Evolutionary conservation across 1,140 invertebrate genomes (phyloP).

Genomic region (Maniola jurtina): DNA sequence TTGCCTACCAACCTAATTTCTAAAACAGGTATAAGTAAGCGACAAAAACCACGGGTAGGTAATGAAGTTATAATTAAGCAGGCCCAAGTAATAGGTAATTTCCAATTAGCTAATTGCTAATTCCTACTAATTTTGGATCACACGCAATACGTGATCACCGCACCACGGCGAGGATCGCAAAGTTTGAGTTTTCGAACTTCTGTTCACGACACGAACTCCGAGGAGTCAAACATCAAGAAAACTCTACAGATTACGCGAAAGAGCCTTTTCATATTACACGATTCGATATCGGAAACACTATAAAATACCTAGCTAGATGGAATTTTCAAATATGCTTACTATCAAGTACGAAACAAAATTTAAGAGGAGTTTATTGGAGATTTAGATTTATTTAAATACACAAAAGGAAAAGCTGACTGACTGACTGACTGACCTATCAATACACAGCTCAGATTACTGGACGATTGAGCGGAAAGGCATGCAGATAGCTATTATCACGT

Average conservation of each 20-base stretch:
- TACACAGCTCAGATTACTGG: background rate
- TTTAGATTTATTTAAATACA: background rate
- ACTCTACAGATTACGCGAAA: slow-evolving; percentile 14
- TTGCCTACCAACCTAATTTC: no score
- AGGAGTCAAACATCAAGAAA: slow-evolving; percentile 21
- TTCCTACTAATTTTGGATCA: background rate
- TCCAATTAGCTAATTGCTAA: background rate
- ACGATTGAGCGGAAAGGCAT: background rate
- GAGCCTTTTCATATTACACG: background rate
- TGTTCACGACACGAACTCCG: background rate
- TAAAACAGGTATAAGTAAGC: no score
- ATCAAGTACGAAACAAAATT: no score
- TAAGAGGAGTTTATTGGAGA: no score
- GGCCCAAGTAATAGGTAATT: background rate
- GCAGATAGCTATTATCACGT: background rate
- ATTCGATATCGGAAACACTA: background rate
- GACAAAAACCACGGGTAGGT: no score
- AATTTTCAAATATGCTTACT: background rate
- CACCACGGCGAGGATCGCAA: slow-evolving; percentile 7
- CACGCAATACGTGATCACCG: slow-evolving; percentile 14
- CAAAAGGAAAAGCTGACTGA: background rate
- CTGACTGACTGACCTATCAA: background rate
- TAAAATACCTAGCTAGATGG: no score
- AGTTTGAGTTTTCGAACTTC: slow-evolving; percentile 2
- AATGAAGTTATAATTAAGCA: no score